Evolutionary conservation across 2,113 vertebrate genomes (phyloP).

Genomic region (Lichenostomus cassidix): DNA sequence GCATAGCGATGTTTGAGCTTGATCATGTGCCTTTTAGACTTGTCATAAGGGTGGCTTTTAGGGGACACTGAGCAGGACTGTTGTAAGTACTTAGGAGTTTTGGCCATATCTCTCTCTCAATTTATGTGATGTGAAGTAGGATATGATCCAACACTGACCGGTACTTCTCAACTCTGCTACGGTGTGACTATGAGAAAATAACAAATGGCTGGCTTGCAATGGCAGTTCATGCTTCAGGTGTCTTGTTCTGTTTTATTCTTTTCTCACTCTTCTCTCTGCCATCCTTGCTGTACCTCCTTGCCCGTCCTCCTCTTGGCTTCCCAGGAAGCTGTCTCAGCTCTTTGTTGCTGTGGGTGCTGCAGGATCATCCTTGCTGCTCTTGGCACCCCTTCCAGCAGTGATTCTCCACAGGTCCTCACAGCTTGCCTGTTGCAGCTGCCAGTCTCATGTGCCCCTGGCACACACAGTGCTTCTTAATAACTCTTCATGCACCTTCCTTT

Average conservation of each 20-base stretch:
- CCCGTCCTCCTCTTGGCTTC: not conserved
- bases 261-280: not conserved
- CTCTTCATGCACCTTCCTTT: not conserved
- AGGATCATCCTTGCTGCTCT: not conserved
- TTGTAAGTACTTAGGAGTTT: not conserved
- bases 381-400: not conserved
- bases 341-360: not conserved
- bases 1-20: not conserved
- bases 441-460: not conserved
- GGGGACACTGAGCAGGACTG: not conserved
- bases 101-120: not conserved
- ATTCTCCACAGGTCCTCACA: not conserved
- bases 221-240: not conserved
- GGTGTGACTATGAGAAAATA: not conserved
- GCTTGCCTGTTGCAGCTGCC: not conserved
- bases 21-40: not conserved
- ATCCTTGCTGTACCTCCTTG: not conserved
- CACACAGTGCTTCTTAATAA: not conserved
- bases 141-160: not conserved
- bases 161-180: rapidly evolving
- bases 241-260: not conserved
- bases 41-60: not conserved
- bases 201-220: not conserved
- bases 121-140: not conserved
- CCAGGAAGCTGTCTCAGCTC: not conserved